These are phyloP conservation scores for Cardiocondyla obscurior DNA, from an alignment of 1,140 invertebrate genomes.

Conservation along the genomic window DNA sequence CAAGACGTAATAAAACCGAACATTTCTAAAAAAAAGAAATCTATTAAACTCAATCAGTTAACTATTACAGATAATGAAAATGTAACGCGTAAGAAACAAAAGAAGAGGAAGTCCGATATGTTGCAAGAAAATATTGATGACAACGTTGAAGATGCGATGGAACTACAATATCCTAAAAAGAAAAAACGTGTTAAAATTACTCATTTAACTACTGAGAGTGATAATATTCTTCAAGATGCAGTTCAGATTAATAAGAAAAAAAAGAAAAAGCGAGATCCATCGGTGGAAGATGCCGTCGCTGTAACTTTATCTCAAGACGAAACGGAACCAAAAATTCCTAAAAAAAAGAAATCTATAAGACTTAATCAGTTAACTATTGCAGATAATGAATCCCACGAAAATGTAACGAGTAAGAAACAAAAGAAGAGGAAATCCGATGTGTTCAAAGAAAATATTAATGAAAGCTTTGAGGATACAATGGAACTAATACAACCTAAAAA, in stretches of 20 bases:
- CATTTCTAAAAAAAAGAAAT: neutral
- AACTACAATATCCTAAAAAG: neutral
- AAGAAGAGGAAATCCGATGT: conserved; percentile 22
- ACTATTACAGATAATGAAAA: conserved; percentile 7
- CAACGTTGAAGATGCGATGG: neutral
- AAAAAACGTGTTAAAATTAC: neutral
- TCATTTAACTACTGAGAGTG: conserved; percentile 6
- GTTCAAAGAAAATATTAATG: neutral
- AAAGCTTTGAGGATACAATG: neutral
- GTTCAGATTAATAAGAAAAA: neutral
- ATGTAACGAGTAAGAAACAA: neutral
- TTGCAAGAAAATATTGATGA: too few species aligned
- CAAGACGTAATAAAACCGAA: neutral
- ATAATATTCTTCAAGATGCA: neutral
- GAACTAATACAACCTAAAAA: neutral
- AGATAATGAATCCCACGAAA: neutral
- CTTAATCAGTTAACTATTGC: neutral
- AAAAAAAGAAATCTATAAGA: conserved; percentile 16
- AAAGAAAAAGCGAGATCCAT: conserved; percentile 18
- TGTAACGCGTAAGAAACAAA: too few species aligned
- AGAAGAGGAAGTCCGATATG: too few species aligned
- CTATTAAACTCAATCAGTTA: neutral
- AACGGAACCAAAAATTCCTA: neutral
- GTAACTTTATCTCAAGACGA: neutral
- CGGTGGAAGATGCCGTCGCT: neutral